Percentiles rank a stretch among this genome's conserved stretches.
Evolutionary conservation across 2,888 invertebrate species (phyloP).

Genomic region (Drosophila birchii): DNA sequence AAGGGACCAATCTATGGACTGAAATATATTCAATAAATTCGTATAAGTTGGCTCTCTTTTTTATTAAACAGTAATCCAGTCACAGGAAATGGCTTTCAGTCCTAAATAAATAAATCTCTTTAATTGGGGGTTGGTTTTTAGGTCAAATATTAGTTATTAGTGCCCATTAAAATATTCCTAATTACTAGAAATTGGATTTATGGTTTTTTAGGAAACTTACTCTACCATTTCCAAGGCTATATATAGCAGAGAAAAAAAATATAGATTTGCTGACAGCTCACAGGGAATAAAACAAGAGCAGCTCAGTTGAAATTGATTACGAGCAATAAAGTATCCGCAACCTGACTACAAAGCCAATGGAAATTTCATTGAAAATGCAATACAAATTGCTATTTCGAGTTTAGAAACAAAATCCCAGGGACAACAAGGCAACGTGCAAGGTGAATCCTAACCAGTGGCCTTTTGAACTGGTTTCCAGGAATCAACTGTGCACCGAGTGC

Average conservation of each 20-base stretch:
- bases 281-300: no score
- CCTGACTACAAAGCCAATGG: slow-evolving; percentile 28
- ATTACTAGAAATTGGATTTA: not conserved
- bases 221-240: not conserved
- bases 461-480: slow-evolving; percentile 29
- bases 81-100: not conserved
- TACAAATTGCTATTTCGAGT: slow-evolving; percentile 23
- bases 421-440: slow-evolving; percentile 17
- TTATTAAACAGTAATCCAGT: no score
- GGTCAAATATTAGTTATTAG: not conserved
- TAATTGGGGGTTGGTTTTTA: not conserved
- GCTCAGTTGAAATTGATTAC: slow-evolving; percentile 18
- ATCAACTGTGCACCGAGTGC: not conserved
- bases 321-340: slow-evolving; percentile 16
- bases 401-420: slow-evolving; percentile 16
- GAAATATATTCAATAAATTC: not conserved
- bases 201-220: not conserved
- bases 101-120: not conserved
- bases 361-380: slow-evolving; percentile 24
- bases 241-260: not conserved
- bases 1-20: not conserved
- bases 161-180: not conserved
- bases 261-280: not conserved
- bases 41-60: no score
- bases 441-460: slow-evolving; percentile 11